Percentiles rank a stretch among this genome's conserved stretches.
Conservation (phyloP, 2,888 invertebrate species). For the Mycalesis mineus region DNA sequence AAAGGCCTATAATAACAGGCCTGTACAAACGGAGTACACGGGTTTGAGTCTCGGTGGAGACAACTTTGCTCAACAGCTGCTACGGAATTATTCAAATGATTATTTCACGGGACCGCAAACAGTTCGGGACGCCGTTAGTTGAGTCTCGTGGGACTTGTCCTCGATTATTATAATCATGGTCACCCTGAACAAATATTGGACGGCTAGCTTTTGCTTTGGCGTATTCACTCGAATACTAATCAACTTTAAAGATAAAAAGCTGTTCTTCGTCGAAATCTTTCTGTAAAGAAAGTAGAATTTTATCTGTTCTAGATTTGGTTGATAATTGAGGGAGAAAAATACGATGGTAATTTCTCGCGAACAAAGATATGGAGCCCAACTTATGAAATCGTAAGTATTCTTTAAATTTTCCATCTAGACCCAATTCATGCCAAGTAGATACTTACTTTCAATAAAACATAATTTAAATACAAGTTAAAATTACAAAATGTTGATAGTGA, state of each 20-base stretch:
- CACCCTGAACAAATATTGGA: conserved; percentile 17
- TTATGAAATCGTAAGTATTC: too few relatives aligned
- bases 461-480: too few relatives aligned
- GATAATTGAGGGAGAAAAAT: too few relatives aligned
- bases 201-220: not conserved
- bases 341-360: too few relatives aligned
- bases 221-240: not conserved
- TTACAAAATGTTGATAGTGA: too few relatives aligned
- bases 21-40: conserved; percentile 21
- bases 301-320: too few relatives aligned
- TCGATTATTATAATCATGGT: conserved; percentile 20
- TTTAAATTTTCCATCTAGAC: too few relatives aligned
- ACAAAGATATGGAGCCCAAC: too few relatives aligned
- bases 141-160: conserved; percentile 17
- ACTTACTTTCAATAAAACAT: too few relatives aligned
- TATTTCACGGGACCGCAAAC: conserved; percentile 1
- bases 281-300: too few relatives aligned
- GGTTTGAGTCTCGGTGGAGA: conserved; percentile 29
- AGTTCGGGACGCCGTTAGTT: conserved; percentile 10
- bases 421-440: too few relatives aligned
- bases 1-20: conserved; percentile 26
- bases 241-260: not conserved
- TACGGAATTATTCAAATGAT: conserved; percentile 28
- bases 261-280: too few relatives aligned
- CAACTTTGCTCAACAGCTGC: conserved; percentile 21